Evolutionary conservation across 2,888 invertebrate species (phyloP), one percentile per base, ranked within the genome.

Genomic region (Tiliacea aurago): DNA sequence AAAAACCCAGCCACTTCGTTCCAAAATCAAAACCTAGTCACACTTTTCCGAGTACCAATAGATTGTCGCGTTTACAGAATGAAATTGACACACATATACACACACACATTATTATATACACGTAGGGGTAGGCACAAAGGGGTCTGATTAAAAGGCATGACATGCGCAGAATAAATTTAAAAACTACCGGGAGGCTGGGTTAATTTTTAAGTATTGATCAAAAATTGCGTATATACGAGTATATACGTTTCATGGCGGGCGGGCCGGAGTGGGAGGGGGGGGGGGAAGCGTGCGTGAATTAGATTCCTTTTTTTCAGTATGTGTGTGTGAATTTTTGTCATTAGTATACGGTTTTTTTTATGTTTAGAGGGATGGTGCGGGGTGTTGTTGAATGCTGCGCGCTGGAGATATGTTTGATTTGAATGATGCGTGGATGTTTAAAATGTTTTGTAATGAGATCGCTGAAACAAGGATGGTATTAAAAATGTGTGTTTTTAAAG

Each of bases 121-220:
- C 66, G 73, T 90, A 93, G 94, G 94, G 94, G 94, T 93, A 93
- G 92, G 93, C 92, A 86, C 86, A 93, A 91, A 93, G 92, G 91
- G 86, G 89, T 83, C 94, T 96, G 96, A 96, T 96, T 96, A 96
- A 96, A 96, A 96, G 94, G 94, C 95, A 96, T 95, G 96, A 96
- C 96, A 96, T 96, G 96, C 96, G 96, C 96, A 96, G 94, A 94
- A 90, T 95, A 95, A 95, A 95, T 94, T 96, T 95, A 95, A 96
- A 96, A 96, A 96, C 96, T 96, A 96, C 93, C 86, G 92, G 92
- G 94, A 94, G 95, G 94, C 91, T 92, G 95, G 94, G 95, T 96
- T 96, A 96, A 96, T 96, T 96, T 96, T 96, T 96, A 96, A 96
- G 96, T 96, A 96, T 96, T 96, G 96, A 96, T 96, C 95, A 96